Percentiles rank a stretch among this genome's conserved stretches.
phyloP scores from a whole-genome alignment of 1,140 invertebrate species.

The Grapholita molesta region DNA sequence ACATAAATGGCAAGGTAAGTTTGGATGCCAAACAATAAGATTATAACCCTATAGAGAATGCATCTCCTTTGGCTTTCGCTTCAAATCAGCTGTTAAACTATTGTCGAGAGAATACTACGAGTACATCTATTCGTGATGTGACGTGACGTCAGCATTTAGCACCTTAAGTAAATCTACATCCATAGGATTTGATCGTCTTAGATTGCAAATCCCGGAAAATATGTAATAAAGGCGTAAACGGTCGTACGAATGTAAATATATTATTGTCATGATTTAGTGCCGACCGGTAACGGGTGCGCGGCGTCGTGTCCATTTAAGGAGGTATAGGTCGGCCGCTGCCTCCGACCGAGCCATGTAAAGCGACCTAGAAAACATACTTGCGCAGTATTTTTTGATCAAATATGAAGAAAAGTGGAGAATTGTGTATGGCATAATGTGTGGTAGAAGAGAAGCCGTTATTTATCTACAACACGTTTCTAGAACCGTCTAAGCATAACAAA shows the following conservation, averaged over 20 bases:
- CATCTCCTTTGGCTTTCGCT: too few species aligned
- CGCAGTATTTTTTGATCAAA: not conserved
- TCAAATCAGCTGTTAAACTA: too few species aligned
- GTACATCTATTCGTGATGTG: too few species aligned
- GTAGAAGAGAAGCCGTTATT: not conserved
- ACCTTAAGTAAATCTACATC: too few species aligned
- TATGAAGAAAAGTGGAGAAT: not conserved
- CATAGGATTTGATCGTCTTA: too few species aligned
- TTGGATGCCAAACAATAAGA: too few species aligned
- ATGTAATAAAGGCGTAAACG: not conserved
- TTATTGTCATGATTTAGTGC: conserved; percentile 53
- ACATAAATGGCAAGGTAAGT: too few species aligned
- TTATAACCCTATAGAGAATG: too few species aligned
- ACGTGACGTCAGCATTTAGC: too few species aligned
- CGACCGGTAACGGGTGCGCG: conserved; percentile 42
- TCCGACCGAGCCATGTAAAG: conserved; percentile 44
- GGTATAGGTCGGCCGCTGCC: conserved; percentile 44
- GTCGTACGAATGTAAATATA: conserved; percentile 18
- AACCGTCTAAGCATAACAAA: too few species aligned
- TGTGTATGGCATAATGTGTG: not conserved
- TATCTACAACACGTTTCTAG: too few species aligned
- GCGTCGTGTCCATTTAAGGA: conserved; percentile 56
- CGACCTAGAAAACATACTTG: conserved; percentile 17
- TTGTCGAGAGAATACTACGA: too few species aligned
- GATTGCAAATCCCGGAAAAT: conserved; percentile 2